Percentiles rank a stretch among this genome's conserved stretches.
Conservation (phyloP, 2,888 invertebrate genomes). For the Eupithecia vulgata region DNA sequence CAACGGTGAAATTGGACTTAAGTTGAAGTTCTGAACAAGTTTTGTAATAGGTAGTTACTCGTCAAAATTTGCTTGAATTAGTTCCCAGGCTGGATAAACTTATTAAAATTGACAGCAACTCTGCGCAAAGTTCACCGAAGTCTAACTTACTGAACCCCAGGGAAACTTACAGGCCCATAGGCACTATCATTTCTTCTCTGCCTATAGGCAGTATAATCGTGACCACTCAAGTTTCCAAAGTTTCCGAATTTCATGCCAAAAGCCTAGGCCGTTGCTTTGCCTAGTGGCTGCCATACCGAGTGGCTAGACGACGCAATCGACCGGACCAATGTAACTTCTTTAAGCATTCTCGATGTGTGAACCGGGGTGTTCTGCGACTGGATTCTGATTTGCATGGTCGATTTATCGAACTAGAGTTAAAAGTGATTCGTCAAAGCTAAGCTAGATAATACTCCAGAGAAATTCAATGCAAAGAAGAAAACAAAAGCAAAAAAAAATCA, state of each 20-base stretch:
- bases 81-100: conserved; percentile 18
- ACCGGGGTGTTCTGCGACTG: not conserved
- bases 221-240: conserved; percentile 41
- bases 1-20: too few species aligned
- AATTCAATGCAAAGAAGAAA: too few species aligned
- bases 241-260: conserved; percentile 45
- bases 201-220: conserved; percentile 39
- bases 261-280: conserved; percentile 38
- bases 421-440: not conserved
- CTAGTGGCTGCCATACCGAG: conserved; percentile 17
- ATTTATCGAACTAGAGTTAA: not conserved
- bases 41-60: not conserved
- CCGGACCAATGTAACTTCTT: conserved; percentile 31
- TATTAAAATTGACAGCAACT: conserved; percentile 30
- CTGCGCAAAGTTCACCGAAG: conserved; percentile 35
- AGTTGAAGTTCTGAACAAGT: not conserved
- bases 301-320: conserved; percentile 37
- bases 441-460: too few species aligned
- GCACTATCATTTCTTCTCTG: conserved; percentile 34
- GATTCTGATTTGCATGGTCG: not conserved
- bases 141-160: conserved; percentile 27
- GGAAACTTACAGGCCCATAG: conserved; percentile 39
- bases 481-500: too few species aligned
- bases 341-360: conserved; percentile 24
- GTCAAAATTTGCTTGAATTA: conserved; percentile 11